A percentile compares a stretch with the other conserved stretches of the same genome.
Evolutionary conservation across 1,140 invertebrate genomes (phyloP).

Genomic region (Aphaenogaster floridana): DNA sequence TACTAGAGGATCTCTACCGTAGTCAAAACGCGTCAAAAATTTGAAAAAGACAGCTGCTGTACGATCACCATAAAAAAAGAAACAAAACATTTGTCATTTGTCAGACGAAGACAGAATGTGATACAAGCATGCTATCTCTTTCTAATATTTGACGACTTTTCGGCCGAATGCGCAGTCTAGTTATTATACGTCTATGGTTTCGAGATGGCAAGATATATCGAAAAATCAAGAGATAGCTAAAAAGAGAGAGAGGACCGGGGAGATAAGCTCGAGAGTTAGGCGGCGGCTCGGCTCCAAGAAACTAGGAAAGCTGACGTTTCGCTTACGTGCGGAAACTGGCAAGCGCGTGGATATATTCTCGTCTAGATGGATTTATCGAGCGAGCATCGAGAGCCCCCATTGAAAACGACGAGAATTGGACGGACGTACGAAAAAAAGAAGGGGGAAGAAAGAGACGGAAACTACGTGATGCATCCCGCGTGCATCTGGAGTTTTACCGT

Average conservation of each 20-base stretch:
- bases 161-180: too few species aligned
- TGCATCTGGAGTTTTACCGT: slow-evolving; percentile 52
- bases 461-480: slow-evolving; percentile 16
- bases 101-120: too few species aligned
- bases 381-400: slow-evolving; percentile 75
- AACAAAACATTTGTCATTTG: too few species aligned
- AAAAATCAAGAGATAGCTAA: slow-evolving; percentile 9
- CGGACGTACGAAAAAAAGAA: slow-evolving; percentile 28
- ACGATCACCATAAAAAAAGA: too few species aligned
- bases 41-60: too few species aligned
- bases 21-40: too few species aligned
- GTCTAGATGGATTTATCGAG: slow-evolving; percentile 79
- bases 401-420: slow-evolving; percentile 78
- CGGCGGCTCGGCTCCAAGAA: slow-evolving; percentile 67
- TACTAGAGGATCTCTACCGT: too few species aligned
- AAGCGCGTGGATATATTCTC: slow-evolving; percentile 72
- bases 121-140: too few species aligned
- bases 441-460: not conserved
- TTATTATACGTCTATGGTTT: too few species aligned
- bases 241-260: not conserved
- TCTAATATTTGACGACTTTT: too few species aligned
- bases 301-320: slow-evolving; percentile 83
- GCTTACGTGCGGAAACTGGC: slow-evolving; percentile 83
- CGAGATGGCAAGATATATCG: slow-evolving; percentile 36
- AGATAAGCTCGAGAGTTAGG: slow-evolving; percentile 60